phyloP scores from a whole-genome alignment of 2,888 invertebrate species.

The Drosophila maculinotata region DNA sequence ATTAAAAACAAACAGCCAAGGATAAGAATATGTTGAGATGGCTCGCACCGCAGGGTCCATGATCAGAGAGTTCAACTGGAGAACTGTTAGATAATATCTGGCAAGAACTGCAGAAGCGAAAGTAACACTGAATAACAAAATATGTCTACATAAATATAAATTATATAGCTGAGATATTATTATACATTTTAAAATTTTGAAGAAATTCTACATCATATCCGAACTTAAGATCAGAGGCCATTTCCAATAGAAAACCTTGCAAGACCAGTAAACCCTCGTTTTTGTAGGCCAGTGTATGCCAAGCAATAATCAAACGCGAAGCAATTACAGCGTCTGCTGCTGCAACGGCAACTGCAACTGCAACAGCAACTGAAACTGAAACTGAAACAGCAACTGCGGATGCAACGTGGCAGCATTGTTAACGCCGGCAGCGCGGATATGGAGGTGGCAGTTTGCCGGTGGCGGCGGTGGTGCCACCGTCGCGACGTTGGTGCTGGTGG shows the following conservation, averaged over 20 bases:
- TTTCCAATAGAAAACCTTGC: no score
- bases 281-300: conserved; percentile 40
- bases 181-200: no score
- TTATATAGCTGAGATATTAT: no score
- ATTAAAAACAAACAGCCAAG: conserved; percentile 6
- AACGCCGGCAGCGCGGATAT: conserved; percentile 69
- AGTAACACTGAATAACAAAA: conserved; percentile 21
- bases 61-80: conserved; percentile 11
- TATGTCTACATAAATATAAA: no score
- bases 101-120: conserved; percentile 5
- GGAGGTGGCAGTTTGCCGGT: conserved; percentile 40
- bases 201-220: no score
- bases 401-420: conserved; percentile 54
- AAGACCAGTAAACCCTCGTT: not conserved
- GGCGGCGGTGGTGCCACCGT: no score
- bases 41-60: conserved; percentile 4
- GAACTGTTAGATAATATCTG: not conserved
- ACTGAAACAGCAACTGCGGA: conserved; percentile 59
- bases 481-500: conserved; percentile 3
- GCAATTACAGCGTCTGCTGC: conserved; percentile 61
- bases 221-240: no score
- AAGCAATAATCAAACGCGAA: conserved; percentile 41
- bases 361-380: conserved; percentile 35
- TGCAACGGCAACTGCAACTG: conserved; percentile 27
- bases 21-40: conserved; percentile 23